Evolutionary conservation across 1,140 invertebrate genomes (phyloP).

Genomic region (Caenorhabditis latens): DNA sequence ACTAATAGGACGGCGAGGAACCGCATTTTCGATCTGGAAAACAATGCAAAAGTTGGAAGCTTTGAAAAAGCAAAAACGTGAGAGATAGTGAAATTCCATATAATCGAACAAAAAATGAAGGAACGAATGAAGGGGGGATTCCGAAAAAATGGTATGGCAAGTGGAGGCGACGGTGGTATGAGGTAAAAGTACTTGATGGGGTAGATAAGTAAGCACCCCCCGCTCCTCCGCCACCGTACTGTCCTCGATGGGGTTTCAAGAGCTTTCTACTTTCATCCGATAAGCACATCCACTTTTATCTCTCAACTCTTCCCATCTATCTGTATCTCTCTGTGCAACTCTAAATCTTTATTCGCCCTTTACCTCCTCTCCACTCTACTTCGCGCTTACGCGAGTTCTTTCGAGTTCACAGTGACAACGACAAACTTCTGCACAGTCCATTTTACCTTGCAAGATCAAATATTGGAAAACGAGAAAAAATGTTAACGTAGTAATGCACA

Average conservation of each 20-base stretch:
- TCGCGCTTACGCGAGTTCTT: conserved; percentile 48
- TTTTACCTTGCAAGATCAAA: not conserved
- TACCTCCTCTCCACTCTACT: not conserved
- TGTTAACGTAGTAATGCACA: not conserved
- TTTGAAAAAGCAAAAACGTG: not conserved
- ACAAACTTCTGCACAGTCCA: conserved; percentile 23
- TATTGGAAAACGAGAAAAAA: not conserved
- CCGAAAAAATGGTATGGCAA: conserved; percentile 1
- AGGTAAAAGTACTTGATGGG: conserved; percentile 48
- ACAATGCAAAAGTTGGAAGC: not conserved
- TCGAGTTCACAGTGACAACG: conserved; percentile 31
- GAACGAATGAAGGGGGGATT: not conserved
- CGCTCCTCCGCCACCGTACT: not conserved
- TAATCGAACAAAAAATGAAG: not conserved
- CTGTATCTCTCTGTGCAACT: not conserved
- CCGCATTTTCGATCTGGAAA: conserved; percentile 50
- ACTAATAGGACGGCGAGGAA: conserved; percentile 32
- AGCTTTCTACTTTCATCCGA: conserved; percentile 46
- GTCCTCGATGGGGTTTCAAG: conserved; percentile 27
- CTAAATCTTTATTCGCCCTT: not conserved
- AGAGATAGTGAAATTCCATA: no score
- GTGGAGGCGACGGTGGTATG: not conserved
- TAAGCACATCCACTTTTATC: conserved; percentile 50
- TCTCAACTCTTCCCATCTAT: not conserved
- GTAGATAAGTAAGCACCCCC: not conserved